Percentiles rank a stretch among this genome's conserved stretches.
These are phyloP conservation scores for Rhagophthalmus giganteus DNA, from an alignment of 2,888 invertebrate species.

Conservation along the genomic window DNA sequence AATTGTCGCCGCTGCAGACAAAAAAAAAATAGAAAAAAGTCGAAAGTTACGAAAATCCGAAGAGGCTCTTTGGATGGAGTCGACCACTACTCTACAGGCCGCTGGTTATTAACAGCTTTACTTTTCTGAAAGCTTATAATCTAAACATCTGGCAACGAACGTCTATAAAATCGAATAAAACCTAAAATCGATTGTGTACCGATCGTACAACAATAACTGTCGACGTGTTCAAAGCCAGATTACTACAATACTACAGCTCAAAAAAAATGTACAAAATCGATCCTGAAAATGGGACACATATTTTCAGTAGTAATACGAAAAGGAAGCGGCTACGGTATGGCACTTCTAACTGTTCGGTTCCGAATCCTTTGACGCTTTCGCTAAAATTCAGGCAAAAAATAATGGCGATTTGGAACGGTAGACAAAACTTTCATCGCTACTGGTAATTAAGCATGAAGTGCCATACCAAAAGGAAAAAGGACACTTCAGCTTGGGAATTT, in stretches of 20 bases:
- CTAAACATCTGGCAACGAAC: slow-evolving; percentile 14
- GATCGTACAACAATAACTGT: slow-evolving; percentile 2
- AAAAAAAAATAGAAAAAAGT: slow-evolving; percentile 25
- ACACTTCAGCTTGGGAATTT: slow-evolving; percentile 27
- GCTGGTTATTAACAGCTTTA: slow-evolving; percentile 34
- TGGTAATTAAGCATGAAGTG: slow-evolving; percentile 51
- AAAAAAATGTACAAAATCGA: slow-evolving; percentile 41
- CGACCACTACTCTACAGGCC: slow-evolving; percentile 28
- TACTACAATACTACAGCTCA: slow-evolving; percentile 18
- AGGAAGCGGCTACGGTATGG: slow-evolving; percentile 49
- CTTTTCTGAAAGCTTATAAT: slow-evolving; percentile 27
- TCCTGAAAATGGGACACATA: slow-evolving; percentile 41
- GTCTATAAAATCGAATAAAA: background rate
- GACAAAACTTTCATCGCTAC: slow-evolving; percentile 7
- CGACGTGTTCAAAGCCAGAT: slow-evolving; percentile 18
- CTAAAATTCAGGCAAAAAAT: slow-evolving; percentile 13
- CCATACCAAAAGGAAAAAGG: slow-evolving; percentile 48
- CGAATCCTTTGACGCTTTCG: slow-evolving; percentile 45
- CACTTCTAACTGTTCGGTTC: slow-evolving; percentile 55
- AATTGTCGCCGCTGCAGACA: slow-evolving; percentile 13
- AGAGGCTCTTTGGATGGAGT: slow-evolving; percentile 21
- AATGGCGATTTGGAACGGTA: slow-evolving; percentile 30
- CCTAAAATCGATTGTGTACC: background rate
- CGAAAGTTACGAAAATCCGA: slow-evolving; percentile 17
- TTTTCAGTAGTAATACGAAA: slow-evolving; percentile 3